Conservation (phyloP, 2,888 invertebrate species). For the Diplolepis rosae region DNA sequence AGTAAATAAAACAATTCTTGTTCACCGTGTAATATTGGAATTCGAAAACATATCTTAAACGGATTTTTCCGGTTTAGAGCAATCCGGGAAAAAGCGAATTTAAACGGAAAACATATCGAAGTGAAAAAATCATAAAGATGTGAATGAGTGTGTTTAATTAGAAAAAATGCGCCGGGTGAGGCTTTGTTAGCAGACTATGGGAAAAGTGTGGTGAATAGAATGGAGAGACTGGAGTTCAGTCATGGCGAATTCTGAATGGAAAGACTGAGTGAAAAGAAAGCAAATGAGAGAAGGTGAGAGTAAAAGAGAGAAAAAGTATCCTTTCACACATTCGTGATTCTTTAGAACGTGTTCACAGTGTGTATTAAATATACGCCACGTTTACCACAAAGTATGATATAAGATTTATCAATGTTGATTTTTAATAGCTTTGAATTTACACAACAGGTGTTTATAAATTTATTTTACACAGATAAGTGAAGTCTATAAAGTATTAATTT, state of each 20-base stretch:
- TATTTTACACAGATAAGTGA: not conserved
- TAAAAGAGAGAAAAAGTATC: slow-evolving; percentile 2
- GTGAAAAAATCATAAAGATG: too few relatives aligned
- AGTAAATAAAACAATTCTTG: too few relatives aligned
- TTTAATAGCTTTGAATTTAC: not conserved
- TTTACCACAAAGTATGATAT: not conserved
- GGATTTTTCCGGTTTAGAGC: too few relatives aligned
- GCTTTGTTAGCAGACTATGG: slow-evolving; percentile 45
- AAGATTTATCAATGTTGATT: not conserved
- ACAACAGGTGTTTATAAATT: not conserved
- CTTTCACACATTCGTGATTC: not conserved
- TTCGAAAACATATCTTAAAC: too few relatives aligned
- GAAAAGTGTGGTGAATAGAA: slow-evolving; percentile 57
- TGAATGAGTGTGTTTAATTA: not conserved
- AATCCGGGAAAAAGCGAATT: too few relatives aligned
- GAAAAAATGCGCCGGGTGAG: not conserved
- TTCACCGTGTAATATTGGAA: too few relatives aligned
- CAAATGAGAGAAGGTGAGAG: slow-evolving; percentile 16
- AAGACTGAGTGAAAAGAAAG: slow-evolving; percentile 50
- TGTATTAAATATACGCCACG: not conserved
- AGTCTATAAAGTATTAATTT: not conserved
- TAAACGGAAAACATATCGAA: too few relatives aligned
- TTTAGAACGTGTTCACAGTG: not conserved
- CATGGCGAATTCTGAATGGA: slow-evolving; percentile 62
- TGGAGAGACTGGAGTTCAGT: slow-evolving; percentile 61